Percentiles rank a stretch among this genome's conserved stretches.
Conservation (phyloP, 1,140 invertebrate genomes). For the Hydropsyche tenuis region DNA sequence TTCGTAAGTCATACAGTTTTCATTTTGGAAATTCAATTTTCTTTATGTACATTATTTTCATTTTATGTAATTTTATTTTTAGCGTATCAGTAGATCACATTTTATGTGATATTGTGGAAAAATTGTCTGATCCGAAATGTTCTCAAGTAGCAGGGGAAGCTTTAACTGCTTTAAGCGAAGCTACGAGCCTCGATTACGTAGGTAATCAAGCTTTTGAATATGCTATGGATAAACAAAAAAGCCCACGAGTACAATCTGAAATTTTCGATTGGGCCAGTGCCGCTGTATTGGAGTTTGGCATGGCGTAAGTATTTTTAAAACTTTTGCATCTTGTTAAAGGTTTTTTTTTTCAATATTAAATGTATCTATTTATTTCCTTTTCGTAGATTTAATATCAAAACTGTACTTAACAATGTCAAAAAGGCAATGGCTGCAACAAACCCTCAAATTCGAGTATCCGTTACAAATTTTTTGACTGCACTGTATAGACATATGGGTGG, state of each 20-base stretch:
- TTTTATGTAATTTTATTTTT: slow-evolving; percentile 28
- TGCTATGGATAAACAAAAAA: slow-evolving; percentile 84
- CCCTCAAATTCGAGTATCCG: slow-evolving; percentile 78
- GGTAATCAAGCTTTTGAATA: slow-evolving; percentile 73
- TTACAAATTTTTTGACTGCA: slow-evolving; percentile 70
- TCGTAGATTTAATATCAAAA: slow-evolving; percentile 77
- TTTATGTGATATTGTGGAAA: slow-evolving; percentile 81
- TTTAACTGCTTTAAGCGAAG: slow-evolving; percentile 78
- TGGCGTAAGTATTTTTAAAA: slow-evolving; percentile 54
- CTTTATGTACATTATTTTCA: background rate
- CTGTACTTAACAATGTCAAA: slow-evolving; percentile 80
- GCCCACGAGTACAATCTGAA: slow-evolving; percentile 90
- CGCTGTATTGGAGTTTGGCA: slow-evolving; percentile 85
- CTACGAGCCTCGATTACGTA: slow-evolving; percentile 78
- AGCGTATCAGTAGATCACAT: slow-evolving; percentile 78
- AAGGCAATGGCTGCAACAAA: slow-evolving; percentile 85
- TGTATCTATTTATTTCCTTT: slow-evolving; percentile 28
- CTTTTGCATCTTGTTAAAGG: too few relatives aligned
- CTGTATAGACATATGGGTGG: slow-evolving; percentile 85
- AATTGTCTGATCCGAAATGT: slow-evolving; percentile 86
- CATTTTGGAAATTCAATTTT: background rate
- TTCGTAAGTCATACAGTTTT: slow-evolving; percentile 58
- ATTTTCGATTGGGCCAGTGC: slow-evolving; percentile 79
- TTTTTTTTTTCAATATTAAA: background rate
- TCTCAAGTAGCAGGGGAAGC: slow-evolving; percentile 72